Conservation (phyloP, 2,888 invertebrate species). For the Lasioglossum calceatum region DNA sequence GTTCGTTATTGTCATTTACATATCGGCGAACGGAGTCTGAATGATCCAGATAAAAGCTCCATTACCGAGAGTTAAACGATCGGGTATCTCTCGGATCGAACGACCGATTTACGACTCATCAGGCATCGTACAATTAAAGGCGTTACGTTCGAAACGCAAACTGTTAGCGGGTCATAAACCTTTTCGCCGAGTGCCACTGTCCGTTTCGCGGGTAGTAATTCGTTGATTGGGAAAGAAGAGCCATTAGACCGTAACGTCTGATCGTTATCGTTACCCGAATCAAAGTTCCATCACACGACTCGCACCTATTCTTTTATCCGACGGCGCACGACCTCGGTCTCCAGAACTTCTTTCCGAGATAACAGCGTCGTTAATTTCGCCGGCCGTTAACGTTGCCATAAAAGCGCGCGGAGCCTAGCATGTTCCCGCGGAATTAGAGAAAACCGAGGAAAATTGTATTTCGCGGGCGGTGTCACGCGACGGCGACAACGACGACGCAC, state of each 20-base stretch:
- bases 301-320: neutral
- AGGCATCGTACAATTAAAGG: neutral
- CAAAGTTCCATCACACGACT: conserved; percentile 1
- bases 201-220: neutral
- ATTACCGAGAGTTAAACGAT: neutral
- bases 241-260: neutral
- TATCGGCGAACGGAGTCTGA: neutral
- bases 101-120: neutral
- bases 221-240: neutral
- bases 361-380: conserved; percentile 13
- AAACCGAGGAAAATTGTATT: neutral
- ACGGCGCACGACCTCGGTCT: neutral
- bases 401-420: neutral
- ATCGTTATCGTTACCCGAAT: conserved; percentile 1
- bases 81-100: neutral
- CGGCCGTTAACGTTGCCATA: conserved; percentile 6
- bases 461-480: neutral
- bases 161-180: neutral
- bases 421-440: neutral
- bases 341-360: neutral
- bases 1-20: neutral
- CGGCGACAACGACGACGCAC: neutral
- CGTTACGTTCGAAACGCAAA: neutral
- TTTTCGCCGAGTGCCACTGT: neutral
- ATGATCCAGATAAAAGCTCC: neutral